A percentile compares a stretch with the other conserved stretches of the same genome.
These are phyloP conservation scores for Chrosomus eos DNA, from an alignment of 2,797 vertebrate genomes.

Conservation along the genomic window DNA sequence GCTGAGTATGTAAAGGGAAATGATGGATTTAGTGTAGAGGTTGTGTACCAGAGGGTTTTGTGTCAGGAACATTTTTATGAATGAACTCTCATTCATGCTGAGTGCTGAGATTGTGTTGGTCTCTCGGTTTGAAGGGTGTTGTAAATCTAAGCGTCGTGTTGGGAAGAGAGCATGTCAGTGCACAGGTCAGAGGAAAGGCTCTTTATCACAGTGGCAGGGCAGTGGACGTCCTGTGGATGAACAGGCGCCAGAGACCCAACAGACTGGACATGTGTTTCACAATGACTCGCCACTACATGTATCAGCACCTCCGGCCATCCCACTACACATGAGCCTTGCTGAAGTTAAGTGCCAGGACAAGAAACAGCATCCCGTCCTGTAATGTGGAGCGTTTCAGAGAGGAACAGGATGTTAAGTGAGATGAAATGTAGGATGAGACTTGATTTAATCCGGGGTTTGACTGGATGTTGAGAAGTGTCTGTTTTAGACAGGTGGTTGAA, in stretches of 20 bases:
- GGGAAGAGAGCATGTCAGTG: conserved; percentile 6
- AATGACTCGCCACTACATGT: conserved; percentile 9
- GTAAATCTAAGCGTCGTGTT: conserved; percentile 37
- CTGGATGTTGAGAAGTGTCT: not conserved
- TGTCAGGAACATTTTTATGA: not conserved
- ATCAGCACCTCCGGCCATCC: not conserved
- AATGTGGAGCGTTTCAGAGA: not conserved
- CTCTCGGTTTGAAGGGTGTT: not conserved
- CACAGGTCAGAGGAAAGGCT: conserved; percentile 42
- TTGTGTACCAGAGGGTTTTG: not conserved
- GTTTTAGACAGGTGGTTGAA: not conserved
- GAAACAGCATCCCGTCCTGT: not conserved
- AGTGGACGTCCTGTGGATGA: conserved; percentile 27
- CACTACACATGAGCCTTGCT: not conserved
- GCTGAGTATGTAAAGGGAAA: not conserved
- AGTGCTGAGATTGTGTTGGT: conserved; percentile 9
- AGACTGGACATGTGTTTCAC: conserved; percentile 32
- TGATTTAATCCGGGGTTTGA: not conserved
- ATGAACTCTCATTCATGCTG: not conserved
- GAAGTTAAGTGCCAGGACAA: not conserved
- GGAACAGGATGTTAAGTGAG: not conserved
- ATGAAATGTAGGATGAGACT: not conserved
- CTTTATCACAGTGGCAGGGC: conserved; percentile 32
- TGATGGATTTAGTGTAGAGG: not conserved
- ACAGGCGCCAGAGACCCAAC: conserved; percentile 38